Conservation (phyloP, 2,888 invertebrate genomes). For the Tuberolachnus salignus region DNA sequence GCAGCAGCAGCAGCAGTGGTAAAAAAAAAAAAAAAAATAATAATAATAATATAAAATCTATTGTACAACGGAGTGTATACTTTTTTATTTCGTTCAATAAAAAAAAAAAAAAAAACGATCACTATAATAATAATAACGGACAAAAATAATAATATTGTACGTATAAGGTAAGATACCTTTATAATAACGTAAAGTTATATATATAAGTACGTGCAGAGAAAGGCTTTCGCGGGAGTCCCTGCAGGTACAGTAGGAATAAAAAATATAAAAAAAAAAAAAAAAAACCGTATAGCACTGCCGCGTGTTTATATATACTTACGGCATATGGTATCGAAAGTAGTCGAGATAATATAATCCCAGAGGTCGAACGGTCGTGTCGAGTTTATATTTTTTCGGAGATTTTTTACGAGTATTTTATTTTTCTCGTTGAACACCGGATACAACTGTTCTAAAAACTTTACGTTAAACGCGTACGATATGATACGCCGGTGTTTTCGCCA, state of each 20-base stretch:
- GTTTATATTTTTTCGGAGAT: conserved; percentile 57
- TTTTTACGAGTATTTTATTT: conserved; percentile 28
- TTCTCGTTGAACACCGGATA: conserved; percentile 52
- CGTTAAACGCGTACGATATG: conserved; percentile 44
- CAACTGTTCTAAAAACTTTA: conserved; percentile 37
- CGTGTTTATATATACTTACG: conserved; percentile 44
- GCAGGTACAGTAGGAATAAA: too few species aligned
- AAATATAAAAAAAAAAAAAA: too few species aligned
- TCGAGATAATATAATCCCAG: conserved; percentile 58
- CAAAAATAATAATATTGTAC: conserved; percentile 1
- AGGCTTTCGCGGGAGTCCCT: too few species aligned
- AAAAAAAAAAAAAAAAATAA: conserved; percentile 8
- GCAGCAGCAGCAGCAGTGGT: background rate
- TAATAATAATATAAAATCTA: conserved; percentile 16
- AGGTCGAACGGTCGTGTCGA: conserved; percentile 58
- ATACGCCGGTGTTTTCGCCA: conserved; percentile 50
- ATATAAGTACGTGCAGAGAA: too few species aligned
- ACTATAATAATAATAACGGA: background rate
- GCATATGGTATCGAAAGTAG: conserved; percentile 59
- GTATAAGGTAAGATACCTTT: background rate
- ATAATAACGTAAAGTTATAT: background rate
- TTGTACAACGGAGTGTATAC: background rate
- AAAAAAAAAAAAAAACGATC: conserved; percentile 4
- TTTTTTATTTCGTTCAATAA: conserved; percentile 14
- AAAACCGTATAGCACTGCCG: background rate